Evolutionary conservation across 37 sponge, comb jelly and placozoan species (phyloP), one percentile per base, ranked within the genome.

Genomic region (Beroe forskalii): DNA sequence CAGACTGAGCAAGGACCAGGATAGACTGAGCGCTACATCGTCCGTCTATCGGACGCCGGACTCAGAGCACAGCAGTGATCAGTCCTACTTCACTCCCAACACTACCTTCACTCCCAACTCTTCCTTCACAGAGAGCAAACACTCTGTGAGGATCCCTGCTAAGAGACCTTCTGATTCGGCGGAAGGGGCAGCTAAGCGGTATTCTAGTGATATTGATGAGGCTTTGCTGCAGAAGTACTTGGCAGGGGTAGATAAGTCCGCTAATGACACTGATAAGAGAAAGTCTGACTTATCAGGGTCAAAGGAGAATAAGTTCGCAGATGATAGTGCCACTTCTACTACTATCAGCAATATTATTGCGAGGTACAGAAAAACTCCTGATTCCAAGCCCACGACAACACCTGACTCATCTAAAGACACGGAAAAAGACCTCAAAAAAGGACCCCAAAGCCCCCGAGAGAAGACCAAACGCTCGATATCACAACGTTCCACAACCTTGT

Each of bases 281-380:
- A 22, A 22, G 17, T 63, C 66, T 63, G 24, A 28, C 4, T 3
- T 28, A 63, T 28, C 66, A 20, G 28, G 28, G 24, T 35, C 72
- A 35, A 36, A 69, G 4, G 72, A 36, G 17, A 69, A 69, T 2
- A 69, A 14, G 39, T 32, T 37, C 38, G 19, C 38, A 2, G 32
- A 69, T 14, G 72, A 69, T 69, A 27, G 32, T 32, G 20, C 66
- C 66, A 28, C 66, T 3, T 48, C 55, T 12, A 48, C 6, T 48
- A 48, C 55, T 6, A 69, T 69, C 38, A 69, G 32, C 39, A 69
- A 69, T 27, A 69, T 69, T 36, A 27, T 69, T 32, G 72, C 27
- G 14, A 69, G 32, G 32, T 69, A 69, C 32, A 1, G 72, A 2
- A 31, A 32, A 69, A 69, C 32, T 32, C 38, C 72, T 37, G 55